Base-by-base conservation (phyloP, 2,113 vertebrate genomes). In the Phalacrocorax aristotelis region DNA sequence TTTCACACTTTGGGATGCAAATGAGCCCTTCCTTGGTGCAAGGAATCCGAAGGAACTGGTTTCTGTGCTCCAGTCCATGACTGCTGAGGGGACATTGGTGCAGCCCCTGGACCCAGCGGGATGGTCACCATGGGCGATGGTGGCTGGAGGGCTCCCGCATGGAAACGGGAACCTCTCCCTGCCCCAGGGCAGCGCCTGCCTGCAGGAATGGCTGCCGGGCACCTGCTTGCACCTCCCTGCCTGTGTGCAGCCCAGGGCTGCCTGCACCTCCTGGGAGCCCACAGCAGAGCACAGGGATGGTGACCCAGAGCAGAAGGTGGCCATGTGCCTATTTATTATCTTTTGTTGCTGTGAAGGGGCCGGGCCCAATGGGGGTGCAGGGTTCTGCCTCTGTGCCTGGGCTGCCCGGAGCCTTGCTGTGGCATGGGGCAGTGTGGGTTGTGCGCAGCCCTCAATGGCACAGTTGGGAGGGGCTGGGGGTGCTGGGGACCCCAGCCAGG, bases 21-120 rank as follows among this genome's bases (percentile, higher is more conserved):
- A 92, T 57, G 66, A 81, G 18, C 80, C 79, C 36, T 83, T 82
- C 72, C 34, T 75, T 3, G 9, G 40, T 3, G 17, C 55, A 36
- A 91, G 38, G 86, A 96, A 94, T 96, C 94, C 1, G 27, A 97
- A 54, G 46, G 80, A 91, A 91, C 93, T 74, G 83, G 83, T 95
- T 96, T 66, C 90, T 74, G 81, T 3, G 0, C 51, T 92, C 44
- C 74, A 38, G 16, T 23, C 46, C 21, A 0, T 26, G 82, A 51
- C 61, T 44, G 72, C 36, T 0, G 48, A 58, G 82, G 52, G 77
- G 13, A 65, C 34, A 34, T 32, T 0, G 1, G 15, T 29, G 46
- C 1, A 3, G 75, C 22, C 72, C 61, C 18, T 6, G 4, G 36
- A 49, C 34, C 4, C 7, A 5, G 27, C 1, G 17, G 79, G 61